phyloP scores from a whole-genome alignment of 2,797 vertebrate species.

The Simalia tracyae region DNA sequence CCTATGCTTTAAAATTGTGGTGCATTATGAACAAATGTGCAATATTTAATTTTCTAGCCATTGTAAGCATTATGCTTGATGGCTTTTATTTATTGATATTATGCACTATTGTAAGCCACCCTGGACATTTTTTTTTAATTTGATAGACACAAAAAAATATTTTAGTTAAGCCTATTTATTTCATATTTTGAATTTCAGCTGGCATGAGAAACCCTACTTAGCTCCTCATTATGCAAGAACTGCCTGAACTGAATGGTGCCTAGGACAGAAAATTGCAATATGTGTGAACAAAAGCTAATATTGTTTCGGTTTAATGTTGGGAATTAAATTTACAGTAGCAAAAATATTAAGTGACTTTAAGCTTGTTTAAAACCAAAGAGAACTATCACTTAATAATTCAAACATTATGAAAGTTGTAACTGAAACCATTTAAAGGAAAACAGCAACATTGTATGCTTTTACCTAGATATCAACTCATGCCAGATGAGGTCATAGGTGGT shows the following conservation, averaged over 20 bases:
- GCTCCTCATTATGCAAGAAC: not conserved
- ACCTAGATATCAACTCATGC: not conserved
- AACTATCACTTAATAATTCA: not conserved
- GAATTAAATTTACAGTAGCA: not conserved
- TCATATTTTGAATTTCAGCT: not conserved
- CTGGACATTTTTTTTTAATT: not conserved
- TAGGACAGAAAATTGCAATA: not conserved
- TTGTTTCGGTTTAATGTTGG: not conserved
- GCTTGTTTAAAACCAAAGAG: not conserved
- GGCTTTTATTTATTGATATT: not conserved
- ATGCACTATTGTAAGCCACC: not conserved
- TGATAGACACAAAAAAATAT: not conserved
- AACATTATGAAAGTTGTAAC: not conserved
- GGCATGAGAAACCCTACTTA: not conserved
- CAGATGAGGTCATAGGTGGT: not conserved
- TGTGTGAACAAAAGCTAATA: not conserved
- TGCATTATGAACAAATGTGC: not conserved
- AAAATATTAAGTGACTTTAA: not conserved
- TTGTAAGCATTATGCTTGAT: not conserved
- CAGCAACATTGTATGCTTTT: not conserved
- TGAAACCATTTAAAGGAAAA: not conserved
- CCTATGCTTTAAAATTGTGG: not conserved
- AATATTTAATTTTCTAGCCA: not conserved
- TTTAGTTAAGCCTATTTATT: not conserved
- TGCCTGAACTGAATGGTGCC: not conserved